phyloP scores from a whole-genome alignment of 2,888 invertebrate genomes.

The Agriopis leucophaearia region DNA sequence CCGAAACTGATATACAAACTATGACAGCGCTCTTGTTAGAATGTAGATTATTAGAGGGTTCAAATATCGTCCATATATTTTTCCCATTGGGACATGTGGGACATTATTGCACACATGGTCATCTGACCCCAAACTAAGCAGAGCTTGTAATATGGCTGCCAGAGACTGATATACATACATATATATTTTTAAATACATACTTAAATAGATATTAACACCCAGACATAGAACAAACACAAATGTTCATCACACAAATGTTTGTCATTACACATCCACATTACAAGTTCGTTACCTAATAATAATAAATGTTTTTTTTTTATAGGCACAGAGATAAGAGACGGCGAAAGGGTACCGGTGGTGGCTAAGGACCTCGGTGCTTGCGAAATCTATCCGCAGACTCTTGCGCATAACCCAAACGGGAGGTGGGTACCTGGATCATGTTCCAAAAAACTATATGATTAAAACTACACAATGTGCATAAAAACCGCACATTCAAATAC shows the following conservation, averaged over 20 bases:
- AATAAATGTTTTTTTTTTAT: conserved; percentile 26
- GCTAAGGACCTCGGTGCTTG: conserved; percentile 99
- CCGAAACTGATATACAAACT: too few species aligned
- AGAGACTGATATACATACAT: too few species aligned
- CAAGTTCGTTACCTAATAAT: background rate
- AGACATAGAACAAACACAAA: too few species aligned
- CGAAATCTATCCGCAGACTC: conserved; percentile 99
- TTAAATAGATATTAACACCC: too few species aligned
- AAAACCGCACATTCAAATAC: background rate
- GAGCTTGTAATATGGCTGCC: too few species aligned
- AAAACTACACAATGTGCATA: background rate
- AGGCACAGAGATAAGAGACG: conserved; percentile 93
- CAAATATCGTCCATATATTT: background rate
- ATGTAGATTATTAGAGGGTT: background rate
- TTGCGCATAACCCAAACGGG: conserved; percentile 99
- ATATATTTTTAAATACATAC: too few species aligned
- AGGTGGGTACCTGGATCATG: conserved; percentile 51
- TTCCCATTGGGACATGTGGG: too few species aligned
- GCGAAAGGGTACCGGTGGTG: conserved; percentile 96
- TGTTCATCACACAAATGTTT: too few species aligned
- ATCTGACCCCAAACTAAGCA: too few species aligned
- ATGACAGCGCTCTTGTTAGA: background rate
- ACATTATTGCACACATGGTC: too few species aligned
- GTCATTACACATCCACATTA: too few species aligned
- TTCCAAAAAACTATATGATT: background rate